These are phyloP conservation scores for Ataeniobius toweri DNA, from an alignment of 2,797 vertebrate species.

Conservation along the genomic window DNA sequence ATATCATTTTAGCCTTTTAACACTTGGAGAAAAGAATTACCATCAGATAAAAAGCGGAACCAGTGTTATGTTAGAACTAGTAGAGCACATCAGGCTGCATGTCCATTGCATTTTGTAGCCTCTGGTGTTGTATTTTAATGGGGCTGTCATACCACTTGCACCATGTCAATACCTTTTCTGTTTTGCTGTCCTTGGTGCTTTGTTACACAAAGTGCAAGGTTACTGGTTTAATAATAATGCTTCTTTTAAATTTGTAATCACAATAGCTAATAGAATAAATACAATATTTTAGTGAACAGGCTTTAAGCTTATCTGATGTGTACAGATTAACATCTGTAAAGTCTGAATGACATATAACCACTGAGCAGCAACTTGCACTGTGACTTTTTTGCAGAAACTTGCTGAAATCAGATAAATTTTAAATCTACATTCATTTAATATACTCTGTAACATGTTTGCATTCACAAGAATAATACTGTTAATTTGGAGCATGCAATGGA, in stretches of 20 bases:
- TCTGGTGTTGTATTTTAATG: slow-evolving; percentile 70
- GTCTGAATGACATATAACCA: not conserved
- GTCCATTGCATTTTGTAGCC: slow-evolving; percentile 52
- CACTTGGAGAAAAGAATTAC: not conserved
- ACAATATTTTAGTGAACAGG: not conserved
- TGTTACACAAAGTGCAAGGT: slow-evolving; percentile 59
- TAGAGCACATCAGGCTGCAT: slow-evolving; percentile 36
- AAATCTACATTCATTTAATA: slow-evolving; percentile 8
- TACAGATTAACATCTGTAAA: not conserved
- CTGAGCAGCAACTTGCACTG: slow-evolving; percentile 16
- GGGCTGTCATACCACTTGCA: slow-evolving; percentile 57
- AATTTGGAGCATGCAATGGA: slow-evolving; percentile 37
- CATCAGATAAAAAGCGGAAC: slow-evolving; percentile 19
- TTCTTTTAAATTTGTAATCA: not conserved
- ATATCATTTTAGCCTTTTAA: not conserved
- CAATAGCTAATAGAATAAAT: not conserved
- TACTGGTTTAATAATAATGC: slow-evolving; percentile 35
- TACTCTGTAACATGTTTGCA: slow-evolving; percentile 23
- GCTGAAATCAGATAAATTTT: slow-evolving; percentile 48
- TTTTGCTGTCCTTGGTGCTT: slow-evolving; percentile 61
- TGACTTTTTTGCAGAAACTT: slow-evolving; percentile 31
- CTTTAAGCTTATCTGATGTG: slow-evolving; percentile 3
- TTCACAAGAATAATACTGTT: slow-evolving; percentile 18
- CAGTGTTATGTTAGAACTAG: slow-evolving; percentile 45
- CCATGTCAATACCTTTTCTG: slow-evolving; percentile 67